Percentiles rank a stretch among this genome's conserved stretches.
Evolutionary conservation across 1,140 invertebrate genomes (phyloP).

Genomic region (Rhyzopertha dominica): DNA sequence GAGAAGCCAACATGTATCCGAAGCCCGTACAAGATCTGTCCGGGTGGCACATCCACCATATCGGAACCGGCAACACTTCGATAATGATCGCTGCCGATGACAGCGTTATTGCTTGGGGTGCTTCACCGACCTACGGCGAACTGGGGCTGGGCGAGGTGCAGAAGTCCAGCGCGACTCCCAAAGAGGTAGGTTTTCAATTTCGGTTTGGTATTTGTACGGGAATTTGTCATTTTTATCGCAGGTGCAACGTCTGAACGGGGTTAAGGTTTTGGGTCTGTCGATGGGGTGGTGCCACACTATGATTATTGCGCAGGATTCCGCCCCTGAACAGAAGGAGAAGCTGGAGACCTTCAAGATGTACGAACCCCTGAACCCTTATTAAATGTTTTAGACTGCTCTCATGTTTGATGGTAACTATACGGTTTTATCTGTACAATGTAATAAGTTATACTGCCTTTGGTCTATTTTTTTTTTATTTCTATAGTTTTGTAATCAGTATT

Average conservation of each 20-base stretch:
- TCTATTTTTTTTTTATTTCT: too few species aligned
- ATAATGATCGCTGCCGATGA: slow-evolving; percentile 87
- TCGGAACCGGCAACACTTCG: slow-evolving; percentile 74
- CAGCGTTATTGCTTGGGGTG: slow-evolving; percentile 84
- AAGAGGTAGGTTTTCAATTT: slow-evolving; percentile 57
- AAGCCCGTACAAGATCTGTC: slow-evolving; percentile 88
- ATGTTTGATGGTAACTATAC: too few species aligned
- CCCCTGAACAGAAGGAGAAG: slow-evolving; percentile 60
- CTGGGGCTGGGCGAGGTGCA: slow-evolving; percentile 83
- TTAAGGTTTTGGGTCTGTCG: slow-evolving; percentile 73
- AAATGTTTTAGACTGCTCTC: too few species aligned
- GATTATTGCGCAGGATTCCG: slow-evolving; percentile 61
- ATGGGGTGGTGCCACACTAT: slow-evolving; percentile 83
- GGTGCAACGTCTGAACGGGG: slow-evolving; percentile 71
- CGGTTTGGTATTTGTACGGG: neutral
- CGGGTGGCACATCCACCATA: slow-evolving; percentile 82
- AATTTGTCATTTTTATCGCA: slow-evolving; percentile 16
- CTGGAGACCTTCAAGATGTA: slow-evolving; percentile 54
- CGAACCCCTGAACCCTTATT: too few species aligned
- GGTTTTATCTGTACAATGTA: too few species aligned
- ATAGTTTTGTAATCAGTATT: too few species aligned
- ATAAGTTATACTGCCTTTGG: too few species aligned
- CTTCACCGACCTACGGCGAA: slow-evolving; percentile 88
- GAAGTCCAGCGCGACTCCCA: slow-evolving; percentile 82
- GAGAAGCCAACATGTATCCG: slow-evolving; percentile 95